phyloP scores from a whole-genome alignment of 2,888 invertebrate species.

The Spilarctia lutea region DNA sequence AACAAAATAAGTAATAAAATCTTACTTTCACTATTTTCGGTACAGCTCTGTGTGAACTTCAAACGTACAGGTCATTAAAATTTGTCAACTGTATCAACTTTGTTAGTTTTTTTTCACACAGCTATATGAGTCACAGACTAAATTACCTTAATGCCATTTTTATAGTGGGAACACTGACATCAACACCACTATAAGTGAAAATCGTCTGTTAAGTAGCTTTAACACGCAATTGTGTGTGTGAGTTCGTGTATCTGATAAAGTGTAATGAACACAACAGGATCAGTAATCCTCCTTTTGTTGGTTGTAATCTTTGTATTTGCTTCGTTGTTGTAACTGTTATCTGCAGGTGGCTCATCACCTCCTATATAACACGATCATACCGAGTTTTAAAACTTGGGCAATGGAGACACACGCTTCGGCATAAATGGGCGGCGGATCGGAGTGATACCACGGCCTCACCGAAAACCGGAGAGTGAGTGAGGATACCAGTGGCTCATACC shows the following conservation, averaged over 20 bases:
- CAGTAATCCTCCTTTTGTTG: background rate
- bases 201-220: background rate
- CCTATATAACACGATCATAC: background rate
- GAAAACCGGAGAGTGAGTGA: too few relatives aligned
- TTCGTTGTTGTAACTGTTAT: too few relatives aligned
- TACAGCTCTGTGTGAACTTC: constrained; percentile 16
- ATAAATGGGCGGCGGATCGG: too few relatives aligned
- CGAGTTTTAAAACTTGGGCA: background rate
- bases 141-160: constrained; percentile 1
- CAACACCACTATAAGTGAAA: background rate
- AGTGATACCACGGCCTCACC: too few relatives aligned
- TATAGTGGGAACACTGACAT: constrained; percentile 12
- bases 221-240: background rate
- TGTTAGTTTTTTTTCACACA: constrained; percentile 10
- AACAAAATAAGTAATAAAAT: constrained; percentile 31
- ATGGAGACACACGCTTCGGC: too few relatives aligned
- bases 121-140: constrained; percentile 3
- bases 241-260: background rate
- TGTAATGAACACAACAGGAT: background rate
- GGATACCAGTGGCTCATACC: too few relatives aligned
- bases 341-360: too few relatives aligned
- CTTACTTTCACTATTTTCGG: constrained; percentile 20
- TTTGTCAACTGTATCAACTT: constrained; percentile 6
- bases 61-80: constrained; percentile 11
- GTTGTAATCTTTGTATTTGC: background rate